These are phyloP conservation scores for Mantis religiosa DNA, from an alignment of 2,888 invertebrate species.

Conservation along the genomic window DNA sequence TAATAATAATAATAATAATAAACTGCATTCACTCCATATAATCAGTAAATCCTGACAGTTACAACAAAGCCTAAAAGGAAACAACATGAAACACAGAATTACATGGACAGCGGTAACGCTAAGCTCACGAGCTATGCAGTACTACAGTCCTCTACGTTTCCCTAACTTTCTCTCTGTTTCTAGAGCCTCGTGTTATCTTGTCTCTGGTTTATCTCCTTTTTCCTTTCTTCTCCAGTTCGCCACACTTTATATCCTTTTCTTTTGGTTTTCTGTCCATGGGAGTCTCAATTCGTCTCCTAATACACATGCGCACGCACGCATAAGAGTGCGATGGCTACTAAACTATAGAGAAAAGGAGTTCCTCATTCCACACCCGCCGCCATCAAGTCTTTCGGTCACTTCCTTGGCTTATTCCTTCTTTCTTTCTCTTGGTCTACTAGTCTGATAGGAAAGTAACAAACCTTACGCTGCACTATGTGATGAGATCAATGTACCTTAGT, in stretches of 20 bases:
- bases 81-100: no score
- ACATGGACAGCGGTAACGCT: no score
- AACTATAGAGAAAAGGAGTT: not conserved
- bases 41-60: no score
- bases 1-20: no score
- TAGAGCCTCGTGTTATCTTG: not conserved
- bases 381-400: not conserved
- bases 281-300: constrained; percentile 7
- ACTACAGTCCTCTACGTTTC: no score
- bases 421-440: not conserved
- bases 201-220: constrained; percentile 9
- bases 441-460: not conserved
- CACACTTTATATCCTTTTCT: not conserved
- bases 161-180: no score
- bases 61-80: no score
- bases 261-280: not conserved
- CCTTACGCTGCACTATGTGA: no score
- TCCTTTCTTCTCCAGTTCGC: constrained; percentile 2
- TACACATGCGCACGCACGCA: not conserved
- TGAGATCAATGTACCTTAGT: no score
- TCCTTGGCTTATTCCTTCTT: not conserved
- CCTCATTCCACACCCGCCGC: not conserved
- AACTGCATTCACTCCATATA: no score
- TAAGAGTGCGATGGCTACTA: not conserved
- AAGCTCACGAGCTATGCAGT: no score